Base-by-base conservation (phyloP, 1,140 invertebrate species). In the Nasonia vitripennis region DNA sequence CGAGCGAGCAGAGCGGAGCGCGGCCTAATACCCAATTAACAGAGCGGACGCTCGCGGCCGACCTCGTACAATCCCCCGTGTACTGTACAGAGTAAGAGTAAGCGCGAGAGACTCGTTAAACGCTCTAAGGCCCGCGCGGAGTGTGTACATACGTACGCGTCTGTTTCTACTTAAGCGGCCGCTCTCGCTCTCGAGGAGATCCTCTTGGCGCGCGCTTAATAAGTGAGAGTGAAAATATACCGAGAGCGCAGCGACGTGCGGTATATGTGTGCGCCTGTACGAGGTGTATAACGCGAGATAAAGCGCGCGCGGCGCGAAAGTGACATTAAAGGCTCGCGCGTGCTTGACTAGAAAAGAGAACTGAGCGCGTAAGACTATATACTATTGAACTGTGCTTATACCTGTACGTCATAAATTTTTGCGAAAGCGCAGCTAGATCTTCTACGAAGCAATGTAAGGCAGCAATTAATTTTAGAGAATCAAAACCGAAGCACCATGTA, bases 211-310 rank as follows among this genome's bases (percentile, higher is more conserved):
- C 67, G 20, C 67, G n/a, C 67, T 70, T 70, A 70, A 70, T 70
- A 70, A 70, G 67, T 70, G 67, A 70, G 67, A 70, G 67, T 70
- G 67, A 51, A 51, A 51, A 51, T 51, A 17, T 51, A 51, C 67
- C 67, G 67, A 23, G n/a, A 31, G 70, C 11, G 70, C 5, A 67
- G n/a, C 7, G 9, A 45, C 41, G 41, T 7, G 17, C 55, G 17
- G 20, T 62, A 14, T n/a, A 2, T 62, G 17, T 7, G 17, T 12
- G 14, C 27, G 27, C 67, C 6, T n/a, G 10, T 71, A 71, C 10
- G 70, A n/a, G 23, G 23, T 5, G 3, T 34, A 27, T 34, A 27
- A 20, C 10, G 27, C 9, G 70, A 71, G 11, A 34, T 71, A 71
- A 7, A 71, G 27, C 23, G 27, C 2, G 70, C 5, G 11, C 11